Percentiles rank a stretch among this genome's conserved stretches.
phyloP scores from a whole-genome alignment of 2,888 invertebrate genomes.

The Philonicus albiceps region DNA sequence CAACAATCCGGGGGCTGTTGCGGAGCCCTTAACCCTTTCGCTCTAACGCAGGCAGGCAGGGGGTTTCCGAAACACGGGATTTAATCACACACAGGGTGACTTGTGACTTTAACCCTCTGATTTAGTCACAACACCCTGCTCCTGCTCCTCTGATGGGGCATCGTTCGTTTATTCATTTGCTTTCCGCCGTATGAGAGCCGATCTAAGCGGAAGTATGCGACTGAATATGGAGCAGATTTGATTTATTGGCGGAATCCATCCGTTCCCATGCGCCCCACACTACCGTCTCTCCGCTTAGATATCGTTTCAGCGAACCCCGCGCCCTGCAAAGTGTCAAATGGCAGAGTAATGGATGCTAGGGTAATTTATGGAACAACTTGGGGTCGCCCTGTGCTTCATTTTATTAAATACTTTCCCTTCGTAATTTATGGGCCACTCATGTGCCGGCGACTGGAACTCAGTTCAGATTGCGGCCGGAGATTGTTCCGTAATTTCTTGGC shows the following conservation, averaged over 20 bases:
- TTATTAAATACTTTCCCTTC: not conserved
- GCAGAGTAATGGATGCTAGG: constrained; percentile 3
- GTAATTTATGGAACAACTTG: constrained; percentile 2
- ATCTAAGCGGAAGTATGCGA: constrained; percentile 1
- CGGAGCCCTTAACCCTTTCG: constrained; percentile 16
- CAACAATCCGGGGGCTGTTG: not conserved
- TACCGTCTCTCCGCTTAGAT: not conserved
- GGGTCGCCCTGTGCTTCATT: not conserved
- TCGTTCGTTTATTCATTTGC: constrained; percentile 18
- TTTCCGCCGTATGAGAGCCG: not conserved
- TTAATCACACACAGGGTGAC: constrained; percentile 18
- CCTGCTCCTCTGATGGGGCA: not conserved
- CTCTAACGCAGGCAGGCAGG: not conserved
- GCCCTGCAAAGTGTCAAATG: constrained; percentile 8
- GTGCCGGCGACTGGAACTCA: not conserved
- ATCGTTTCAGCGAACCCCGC: not conserved
- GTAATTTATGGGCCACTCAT: not conserved
- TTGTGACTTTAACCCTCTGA: constrained; percentile 38
- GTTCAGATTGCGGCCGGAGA: not conserved
- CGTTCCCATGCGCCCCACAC: not conserved
- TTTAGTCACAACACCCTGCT: not conserved
- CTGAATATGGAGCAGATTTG: constrained; percentile 25
- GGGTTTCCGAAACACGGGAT: not conserved
- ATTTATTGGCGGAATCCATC: constrained; percentile 20
- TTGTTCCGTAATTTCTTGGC: not conserved